Conservation (phyloP, 2,888 invertebrate species). For the Capitulum mitella region DNA sequence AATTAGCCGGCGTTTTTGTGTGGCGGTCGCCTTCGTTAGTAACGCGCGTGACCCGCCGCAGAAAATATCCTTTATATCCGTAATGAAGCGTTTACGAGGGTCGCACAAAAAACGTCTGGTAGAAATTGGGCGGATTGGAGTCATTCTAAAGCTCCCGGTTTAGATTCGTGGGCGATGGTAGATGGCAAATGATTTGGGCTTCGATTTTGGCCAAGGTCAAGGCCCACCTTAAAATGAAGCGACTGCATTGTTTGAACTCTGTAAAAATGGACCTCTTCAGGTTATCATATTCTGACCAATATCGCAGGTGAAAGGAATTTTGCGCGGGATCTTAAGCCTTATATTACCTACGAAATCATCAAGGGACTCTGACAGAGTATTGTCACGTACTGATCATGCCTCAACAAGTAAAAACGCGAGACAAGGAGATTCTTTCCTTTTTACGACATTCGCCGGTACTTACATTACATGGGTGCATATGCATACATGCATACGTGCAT, state of each 20-base stretch:
- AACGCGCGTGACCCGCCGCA: slow-evolving; percentile 2
- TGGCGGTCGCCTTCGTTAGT: background rate
- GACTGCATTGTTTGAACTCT: background rate
- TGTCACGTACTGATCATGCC: too few relatives aligned
- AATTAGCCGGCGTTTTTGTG: background rate
- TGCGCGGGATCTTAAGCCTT: too few relatives aligned
- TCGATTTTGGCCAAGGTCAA: background rate
- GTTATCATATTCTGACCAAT: background rate
- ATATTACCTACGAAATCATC: too few relatives aligned
- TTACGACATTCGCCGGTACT: too few relatives aligned
- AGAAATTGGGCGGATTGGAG: slow-evolving; percentile 13
- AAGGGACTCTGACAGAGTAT: too few relatives aligned
- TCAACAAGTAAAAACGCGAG: too few relatives aligned
- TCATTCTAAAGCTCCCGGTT: background rate
- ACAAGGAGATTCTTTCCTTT: too few relatives aligned
- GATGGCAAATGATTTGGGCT: background rate
- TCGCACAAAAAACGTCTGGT: background rate
- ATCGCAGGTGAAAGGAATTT: too few relatives aligned
- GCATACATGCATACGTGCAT: too few relatives aligned
- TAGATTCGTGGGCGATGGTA: background rate
- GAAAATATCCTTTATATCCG: slow-evolving; percentile 10
- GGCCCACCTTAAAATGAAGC: background rate
- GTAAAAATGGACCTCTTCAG: background rate
- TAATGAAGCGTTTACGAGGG: background rate
- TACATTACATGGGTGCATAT: too few relatives aligned